Evolutionary conservation across 2,888 invertebrate genomes (phyloP).

Genomic region (Lypha dubia): DNA sequence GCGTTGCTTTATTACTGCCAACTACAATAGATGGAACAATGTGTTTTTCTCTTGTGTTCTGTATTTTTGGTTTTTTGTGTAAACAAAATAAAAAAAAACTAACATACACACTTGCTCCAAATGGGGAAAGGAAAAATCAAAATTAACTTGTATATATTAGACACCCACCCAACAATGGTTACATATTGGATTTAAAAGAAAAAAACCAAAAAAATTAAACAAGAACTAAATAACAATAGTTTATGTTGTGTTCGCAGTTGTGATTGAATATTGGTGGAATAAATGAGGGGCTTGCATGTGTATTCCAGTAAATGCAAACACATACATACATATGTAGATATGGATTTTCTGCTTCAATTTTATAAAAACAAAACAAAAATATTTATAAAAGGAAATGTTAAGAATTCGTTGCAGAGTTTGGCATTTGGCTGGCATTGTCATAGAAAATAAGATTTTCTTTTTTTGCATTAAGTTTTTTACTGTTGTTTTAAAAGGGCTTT

Average conservation of each 20-base stretch:
- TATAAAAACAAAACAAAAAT: slow-evolving; percentile 70
- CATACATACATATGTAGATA: no score
- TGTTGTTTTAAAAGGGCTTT: slow-evolving; percentile 2
- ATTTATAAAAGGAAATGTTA: slow-evolving; percentile 64
- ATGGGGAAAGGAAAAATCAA: not conserved
- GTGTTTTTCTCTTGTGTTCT: slow-evolving; percentile 4
- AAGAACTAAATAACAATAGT: not conserved
- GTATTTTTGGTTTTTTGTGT: not conserved
- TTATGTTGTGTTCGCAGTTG: not conserved
- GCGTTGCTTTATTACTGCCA: slow-evolving; percentile 35
- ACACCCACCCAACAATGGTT: slow-evolving; percentile 20
- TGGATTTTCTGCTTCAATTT: slow-evolving; percentile 52
- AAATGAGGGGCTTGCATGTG: not conserved
- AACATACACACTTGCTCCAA: not conserved
- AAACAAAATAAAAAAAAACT: not conserved
- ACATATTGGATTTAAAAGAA: slow-evolving; percentile 29
- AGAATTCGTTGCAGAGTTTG: slow-evolving; percentile 74
- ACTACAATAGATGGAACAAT: slow-evolving; percentile 32
- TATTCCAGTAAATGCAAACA: no score
- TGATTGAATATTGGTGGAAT: slow-evolving; percentile 12
- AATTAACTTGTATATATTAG: not conserved
- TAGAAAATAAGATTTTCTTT: slow-evolving; percentile 72
- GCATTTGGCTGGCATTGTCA: slow-evolving; percentile 73
- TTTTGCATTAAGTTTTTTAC: slow-evolving; percentile 23
- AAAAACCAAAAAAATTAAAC: not conserved